Conservation (phyloP, 1,140 invertebrate genomes). For the Neomicropteryx cornuta region DNA sequence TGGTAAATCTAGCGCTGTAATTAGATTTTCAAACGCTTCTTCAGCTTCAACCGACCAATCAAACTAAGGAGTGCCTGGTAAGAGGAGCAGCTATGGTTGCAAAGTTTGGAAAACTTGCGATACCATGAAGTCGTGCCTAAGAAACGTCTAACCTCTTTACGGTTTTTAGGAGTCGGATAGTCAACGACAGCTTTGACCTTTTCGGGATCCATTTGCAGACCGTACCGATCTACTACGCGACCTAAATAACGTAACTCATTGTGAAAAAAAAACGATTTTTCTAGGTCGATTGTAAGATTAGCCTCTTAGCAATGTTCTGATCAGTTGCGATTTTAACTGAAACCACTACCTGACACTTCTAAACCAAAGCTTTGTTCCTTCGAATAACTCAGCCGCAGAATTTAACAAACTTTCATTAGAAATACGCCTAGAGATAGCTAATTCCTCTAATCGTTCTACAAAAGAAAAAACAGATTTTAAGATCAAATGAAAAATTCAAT, state of each 20-base stretch:
- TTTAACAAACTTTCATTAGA: too few relatives aligned
- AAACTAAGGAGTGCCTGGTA: background rate
- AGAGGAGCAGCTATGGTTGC: slow-evolving; percentile 7
- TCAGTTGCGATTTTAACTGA: too few relatives aligned
- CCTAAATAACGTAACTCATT: slow-evolving; percentile 18
- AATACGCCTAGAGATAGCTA: too few relatives aligned
- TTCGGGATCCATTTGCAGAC: slow-evolving; percentile 17
- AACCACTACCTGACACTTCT: too few relatives aligned
- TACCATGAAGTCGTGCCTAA: slow-evolving; percentile 19
- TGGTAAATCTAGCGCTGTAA: slow-evolving; percentile 12
- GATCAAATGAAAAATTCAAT: too few relatives aligned
- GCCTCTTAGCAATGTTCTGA: slow-evolving; percentile 1
- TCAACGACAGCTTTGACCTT: slow-evolving; percentile 19
- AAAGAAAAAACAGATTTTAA: too few relatives aligned
- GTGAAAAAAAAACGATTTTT: slow-evolving; percentile 19
- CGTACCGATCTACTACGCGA: slow-evolving; percentile 16
- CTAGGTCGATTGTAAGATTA: slow-evolving; percentile 15
- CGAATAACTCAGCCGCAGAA: too few relatives aligned
- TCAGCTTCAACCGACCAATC: slow-evolving; percentile 1
- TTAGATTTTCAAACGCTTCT: slow-evolving; percentile 11
- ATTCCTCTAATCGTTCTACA: too few relatives aligned
- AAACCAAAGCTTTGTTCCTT: too few relatives aligned
- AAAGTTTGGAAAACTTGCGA: slow-evolving; percentile 12
- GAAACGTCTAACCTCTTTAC: slow-evolving; percentile 14
- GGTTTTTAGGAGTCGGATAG: slow-evolving; percentile 14